A percentile compares a stretch with the other conserved stretches of the same genome.
Evolutionary conservation across 2,888 invertebrate species (phyloP).

Genomic region (Spialia ferax): DNA sequence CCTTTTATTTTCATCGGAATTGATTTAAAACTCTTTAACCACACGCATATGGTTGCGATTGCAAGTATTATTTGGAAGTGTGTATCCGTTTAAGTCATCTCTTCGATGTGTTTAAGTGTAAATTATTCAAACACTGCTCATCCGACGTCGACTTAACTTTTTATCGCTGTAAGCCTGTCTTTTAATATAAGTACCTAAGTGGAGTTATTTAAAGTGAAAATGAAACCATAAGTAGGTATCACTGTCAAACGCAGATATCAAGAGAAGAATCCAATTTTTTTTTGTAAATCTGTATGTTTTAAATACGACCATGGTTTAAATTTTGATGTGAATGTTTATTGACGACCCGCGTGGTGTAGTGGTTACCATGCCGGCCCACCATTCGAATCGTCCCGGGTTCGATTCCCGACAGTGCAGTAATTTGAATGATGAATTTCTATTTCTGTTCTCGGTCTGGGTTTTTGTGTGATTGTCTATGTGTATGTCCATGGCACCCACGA

Average conservation of each 20-base stretch:
- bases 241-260: constrained; percentile 14
- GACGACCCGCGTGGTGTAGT: no score
- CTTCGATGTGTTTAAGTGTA: constrained; percentile 78
- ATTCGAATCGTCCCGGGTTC: no score
- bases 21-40: constrained; percentile 44
- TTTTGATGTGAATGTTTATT: no score
- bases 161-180: constrained; percentile 70
- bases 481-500: no score
- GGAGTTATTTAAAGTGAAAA: constrained; percentile 60
- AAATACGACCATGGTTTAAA: no score
- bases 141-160: constrained; percentile 71
- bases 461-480: no score
- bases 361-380: no score
- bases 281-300: no score
- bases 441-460: no score
- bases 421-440: no score
- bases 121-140: constrained; percentile 81
- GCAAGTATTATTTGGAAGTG: constrained; percentile 23
- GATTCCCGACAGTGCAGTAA: no score
- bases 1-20: constrained; percentile 44
- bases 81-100: constrained; percentile 57
- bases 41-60: constrained; percentile 47
- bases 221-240: constrained; percentile 27
- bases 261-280: neutral
- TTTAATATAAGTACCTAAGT: constrained; percentile 75